A percentile compares a stretch with the other conserved stretches of the same genome.
Evolutionary conservation across 2,113 vertebrate genomes (phyloP).

Genomic region (Cervus canadensis): DNA sequence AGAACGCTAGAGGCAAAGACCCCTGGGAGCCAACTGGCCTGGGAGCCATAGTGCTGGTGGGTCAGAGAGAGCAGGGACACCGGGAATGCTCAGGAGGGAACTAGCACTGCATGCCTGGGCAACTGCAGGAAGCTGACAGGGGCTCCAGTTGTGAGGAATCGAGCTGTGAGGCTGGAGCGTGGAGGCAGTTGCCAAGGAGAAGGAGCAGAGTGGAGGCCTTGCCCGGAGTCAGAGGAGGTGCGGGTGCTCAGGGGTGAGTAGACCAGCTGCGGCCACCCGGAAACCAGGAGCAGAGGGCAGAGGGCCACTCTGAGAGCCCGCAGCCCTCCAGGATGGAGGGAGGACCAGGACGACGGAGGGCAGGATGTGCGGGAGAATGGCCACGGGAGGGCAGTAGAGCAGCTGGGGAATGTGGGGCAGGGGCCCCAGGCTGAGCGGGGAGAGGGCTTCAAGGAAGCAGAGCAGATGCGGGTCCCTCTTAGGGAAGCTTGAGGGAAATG

Average conservation of each 20-base stretch:
- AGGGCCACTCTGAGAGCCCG: neutral
- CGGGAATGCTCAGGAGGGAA: neutral
- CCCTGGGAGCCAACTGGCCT: neutral
- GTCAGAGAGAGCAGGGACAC: neutral
- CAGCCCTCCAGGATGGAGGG: neutral
- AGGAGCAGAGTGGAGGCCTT: neutral
- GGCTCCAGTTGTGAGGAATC: neutral
- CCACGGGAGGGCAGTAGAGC: constrained; percentile 45
- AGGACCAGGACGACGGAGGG: neutral
- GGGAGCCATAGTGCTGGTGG: neutral
- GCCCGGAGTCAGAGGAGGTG: neutral
- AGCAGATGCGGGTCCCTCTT: neutral
- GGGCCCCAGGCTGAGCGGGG: neutral
- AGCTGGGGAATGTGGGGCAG: neutral
- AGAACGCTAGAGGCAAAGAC: neutral
- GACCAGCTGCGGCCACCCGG: neutral
- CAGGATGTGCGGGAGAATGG: neutral
- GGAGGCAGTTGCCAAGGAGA: neutral
- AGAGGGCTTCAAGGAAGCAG: neutral
- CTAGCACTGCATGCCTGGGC: rapidly evolving
- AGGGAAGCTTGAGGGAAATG: neutral
- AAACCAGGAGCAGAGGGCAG: neutral
- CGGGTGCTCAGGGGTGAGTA: neutral
- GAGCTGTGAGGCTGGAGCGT: neutral
- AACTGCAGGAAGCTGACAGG: too few species aligned